A percentile compares a stretch with the other conserved stretches of the same genome.
phyloP scores from a whole-genome alignment of 1,140 invertebrate genomes.

The Steinernema feltiae region DNA sequence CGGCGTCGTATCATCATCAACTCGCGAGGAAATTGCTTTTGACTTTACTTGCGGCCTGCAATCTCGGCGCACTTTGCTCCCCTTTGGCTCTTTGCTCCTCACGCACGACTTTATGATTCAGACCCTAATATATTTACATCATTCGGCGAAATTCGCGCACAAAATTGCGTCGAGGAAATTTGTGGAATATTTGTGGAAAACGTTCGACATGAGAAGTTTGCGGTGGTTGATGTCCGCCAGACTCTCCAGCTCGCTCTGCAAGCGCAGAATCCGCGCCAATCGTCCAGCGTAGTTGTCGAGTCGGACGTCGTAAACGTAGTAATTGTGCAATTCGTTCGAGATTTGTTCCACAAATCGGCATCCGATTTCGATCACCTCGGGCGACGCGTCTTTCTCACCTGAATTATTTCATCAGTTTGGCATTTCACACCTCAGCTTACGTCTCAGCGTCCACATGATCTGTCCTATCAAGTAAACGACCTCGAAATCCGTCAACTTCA shows the following conservation, averaged over 20 bases:
- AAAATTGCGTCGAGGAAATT: neutral
- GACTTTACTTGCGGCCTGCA: neutral
- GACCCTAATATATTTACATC: neutral
- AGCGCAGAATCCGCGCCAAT: neutral
- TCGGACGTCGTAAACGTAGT: constrained; percentile 13
- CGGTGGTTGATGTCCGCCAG: neutral
- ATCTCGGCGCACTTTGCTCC: too few species aligned
- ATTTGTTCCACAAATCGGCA: neutral
- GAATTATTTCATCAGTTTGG: neutral
- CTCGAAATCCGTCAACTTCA: constrained; percentile 20
- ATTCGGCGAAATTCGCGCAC: neutral
- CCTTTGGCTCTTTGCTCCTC: neutral
- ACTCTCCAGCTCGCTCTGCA: neutral
- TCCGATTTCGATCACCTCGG: neutral
- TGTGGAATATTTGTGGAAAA: neutral
- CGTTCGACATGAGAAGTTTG: neutral
- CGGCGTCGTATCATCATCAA: too few species aligned
- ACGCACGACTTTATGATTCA: neutral
- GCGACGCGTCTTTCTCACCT: neutral
- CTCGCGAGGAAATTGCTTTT: too few species aligned
- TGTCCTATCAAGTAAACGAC: constrained; percentile 31
- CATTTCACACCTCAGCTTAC: neutral
- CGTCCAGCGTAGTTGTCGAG: constrained; percentile 19
- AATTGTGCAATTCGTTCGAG: constrained; percentile 16
- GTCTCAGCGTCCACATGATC: constrained; percentile 30